Evolutionary conservation across 2,888 invertebrate species (phyloP).

Genomic region (Helleia helle): DNA sequence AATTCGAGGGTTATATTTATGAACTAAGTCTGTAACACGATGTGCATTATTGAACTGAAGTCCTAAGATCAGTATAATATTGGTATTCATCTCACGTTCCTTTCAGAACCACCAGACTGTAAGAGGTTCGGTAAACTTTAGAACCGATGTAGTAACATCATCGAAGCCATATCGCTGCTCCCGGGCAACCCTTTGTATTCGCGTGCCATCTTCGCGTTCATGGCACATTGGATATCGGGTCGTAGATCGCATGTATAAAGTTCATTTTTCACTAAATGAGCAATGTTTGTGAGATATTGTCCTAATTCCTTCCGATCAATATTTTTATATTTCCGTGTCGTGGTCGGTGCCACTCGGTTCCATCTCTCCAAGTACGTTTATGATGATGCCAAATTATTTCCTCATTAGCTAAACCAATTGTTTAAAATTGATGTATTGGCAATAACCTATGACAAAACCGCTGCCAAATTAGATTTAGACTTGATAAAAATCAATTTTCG

Average conservation of each 20-base stretch:
- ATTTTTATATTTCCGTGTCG: constrained; percentile 5
- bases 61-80: too few species aligned
- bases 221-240: too few species aligned
- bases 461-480: too few species aligned
- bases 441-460: too few species aligned
- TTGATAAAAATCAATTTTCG: too few species aligned
- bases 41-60: too few species aligned
- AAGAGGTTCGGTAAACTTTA: constrained; percentile 2
- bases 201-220: constrained; percentile 3
- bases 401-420: too few species aligned
- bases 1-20: too few species aligned
- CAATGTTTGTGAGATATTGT: neutral
- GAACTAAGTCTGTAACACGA: too few species aligned
- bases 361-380: neutral
- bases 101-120: neutral
- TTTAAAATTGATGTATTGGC: too few species aligned
- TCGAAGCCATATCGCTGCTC: constrained; percentile 4
- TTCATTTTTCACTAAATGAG: neutral
- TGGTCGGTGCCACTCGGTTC: constrained; percentile 3
- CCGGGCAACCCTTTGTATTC: constrained; percentile 3
- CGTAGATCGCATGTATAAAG: neutral
- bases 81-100: too few species aligned
- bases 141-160: constrained; percentile 5
- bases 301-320: constrained; percentile 1
- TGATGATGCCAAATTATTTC: too few species aligned